Base-by-base conservation (phyloP, 2,113 vertebrate genomes). In the Hiodon alosoides region DNA sequence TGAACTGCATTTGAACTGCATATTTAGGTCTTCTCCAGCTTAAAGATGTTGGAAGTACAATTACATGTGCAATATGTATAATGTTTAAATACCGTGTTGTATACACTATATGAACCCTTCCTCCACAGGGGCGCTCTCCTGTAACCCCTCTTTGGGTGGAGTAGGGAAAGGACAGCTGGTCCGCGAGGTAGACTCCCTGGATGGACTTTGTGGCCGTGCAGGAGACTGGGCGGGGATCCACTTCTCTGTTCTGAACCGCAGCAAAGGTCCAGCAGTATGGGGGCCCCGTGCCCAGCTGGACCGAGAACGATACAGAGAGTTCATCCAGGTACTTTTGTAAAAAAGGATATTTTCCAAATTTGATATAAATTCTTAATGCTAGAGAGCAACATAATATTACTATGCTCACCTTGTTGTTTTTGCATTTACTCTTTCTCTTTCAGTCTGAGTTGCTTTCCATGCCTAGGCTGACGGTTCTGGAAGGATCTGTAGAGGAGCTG, bases 201-300 rank as follows among this genome's bases (percentile, higher is more conserved):
- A 97, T 62, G 97, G 97, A 11, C 84, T 99, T n/a, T 98, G 96
- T 74, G 93, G 90, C 16, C 88, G 95, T 17, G 81, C 94, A 16
- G 96, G 94, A 58, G 97, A 99, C 83, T 92, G 85, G 80, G 91
- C 96, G 7, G 97, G 97, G 1, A 80, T 98, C 66, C 91, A 97
- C 85, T 99, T 98, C 86, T 95, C 95, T 74, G 93, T 99, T 76
- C 83, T 98, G 73, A 99, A 99, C 86, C 91, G 91, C 46, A 81
- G 91, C 7, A 99, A 98, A 76, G 97, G 97, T 4, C 96, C 96
- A 0, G 97, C 97, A 0, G 97, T 99, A 57, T 98, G 97, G 97
- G 97, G 97, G 2, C 94, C 94, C 0, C 91, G 97, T 69, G 96
- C 96, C 0, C 96, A 99, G 66, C 91, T 99, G 79, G 97, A 99